A percentile compares a stretch with the other conserved stretches of the same genome.
Conservation (phyloP, 2,888 invertebrate species). For the Diloba caeruleocephala region DNA sequence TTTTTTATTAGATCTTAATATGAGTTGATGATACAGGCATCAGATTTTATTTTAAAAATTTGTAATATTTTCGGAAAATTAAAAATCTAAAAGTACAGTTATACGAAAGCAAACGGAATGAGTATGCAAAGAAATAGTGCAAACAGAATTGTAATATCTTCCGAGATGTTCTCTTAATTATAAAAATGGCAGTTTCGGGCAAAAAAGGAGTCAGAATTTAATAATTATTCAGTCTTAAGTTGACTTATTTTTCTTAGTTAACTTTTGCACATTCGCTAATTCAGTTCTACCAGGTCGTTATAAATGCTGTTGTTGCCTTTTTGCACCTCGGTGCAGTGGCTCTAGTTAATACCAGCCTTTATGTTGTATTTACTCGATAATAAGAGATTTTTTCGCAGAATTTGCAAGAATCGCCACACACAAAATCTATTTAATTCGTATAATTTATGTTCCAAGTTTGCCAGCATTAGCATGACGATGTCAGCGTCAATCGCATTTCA, state of each 20-base stretch:
- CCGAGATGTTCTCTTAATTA: constrained; percentile 21
- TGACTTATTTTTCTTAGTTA: constrained; percentile 11
- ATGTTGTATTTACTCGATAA: no score
- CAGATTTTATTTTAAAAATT: constrained; percentile 4
- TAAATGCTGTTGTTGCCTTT: constrained; percentile 33
- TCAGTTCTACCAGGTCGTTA: constrained; percentile 35
- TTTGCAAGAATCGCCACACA: no score
- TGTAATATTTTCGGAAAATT: constrained; percentile 7
- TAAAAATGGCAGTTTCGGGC: constrained; percentile 19
- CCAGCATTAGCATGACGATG: no score
- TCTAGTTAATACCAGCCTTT: no score
- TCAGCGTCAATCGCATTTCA: no score
- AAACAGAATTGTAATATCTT: constrained; percentile 18
- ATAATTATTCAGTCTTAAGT: constrained; percentile 5
- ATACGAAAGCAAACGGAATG: constrained; percentile 10
- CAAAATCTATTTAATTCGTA: no score
- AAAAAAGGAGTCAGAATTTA: constrained; percentile 12
- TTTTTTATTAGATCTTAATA: no score
- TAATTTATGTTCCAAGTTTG: no score
- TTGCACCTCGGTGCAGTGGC: constrained; percentile 26
- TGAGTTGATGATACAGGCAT: no score
- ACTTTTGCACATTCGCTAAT: constrained; percentile 22
- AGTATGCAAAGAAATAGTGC: constrained; percentile 11
- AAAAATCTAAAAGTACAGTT: constrained; percentile 12
- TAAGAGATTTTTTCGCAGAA: no score